Evolutionary conservation across 2,113 vertebrate species (phyloP).

Genomic region (Periophthalmodon schlosseri): DNA sequence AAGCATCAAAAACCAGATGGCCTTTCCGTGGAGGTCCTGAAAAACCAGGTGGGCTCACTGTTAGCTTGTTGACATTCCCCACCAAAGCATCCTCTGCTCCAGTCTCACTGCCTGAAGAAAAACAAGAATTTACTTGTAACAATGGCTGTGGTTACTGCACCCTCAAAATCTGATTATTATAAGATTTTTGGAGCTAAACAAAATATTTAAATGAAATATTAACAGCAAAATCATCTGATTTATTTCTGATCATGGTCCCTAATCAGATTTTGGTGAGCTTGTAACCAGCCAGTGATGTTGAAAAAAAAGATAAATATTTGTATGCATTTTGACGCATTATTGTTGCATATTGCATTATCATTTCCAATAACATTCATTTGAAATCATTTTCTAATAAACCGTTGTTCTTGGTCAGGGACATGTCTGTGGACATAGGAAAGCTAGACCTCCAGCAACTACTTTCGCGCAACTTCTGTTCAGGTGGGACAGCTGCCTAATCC

Average conservation of each 20-base stretch:
- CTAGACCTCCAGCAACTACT: background rate
- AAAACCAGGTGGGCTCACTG: constrained; percentile 84
- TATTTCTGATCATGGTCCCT: too few species aligned
- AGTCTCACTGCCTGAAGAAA: constrained; percentile 79
- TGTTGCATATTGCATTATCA: background rate
- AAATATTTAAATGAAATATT: too few species aligned
- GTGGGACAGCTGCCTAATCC: constrained; percentile 1
- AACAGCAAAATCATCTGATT: too few species aligned
- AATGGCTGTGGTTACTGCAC: too few species aligned
- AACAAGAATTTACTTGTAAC: background rate
- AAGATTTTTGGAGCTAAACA: too few species aligned
- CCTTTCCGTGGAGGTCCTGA: constrained; percentile 85
- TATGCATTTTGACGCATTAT: too few species aligned
- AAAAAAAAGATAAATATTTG: too few species aligned
- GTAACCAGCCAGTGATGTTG: too few species aligned
- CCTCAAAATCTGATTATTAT: too few species aligned
- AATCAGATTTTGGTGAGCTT: too few species aligned
- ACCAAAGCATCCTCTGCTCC: constrained; percentile 89
- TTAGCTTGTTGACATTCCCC: constrained; percentile 91
- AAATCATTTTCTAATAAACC: background rate
- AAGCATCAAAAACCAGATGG: constrained; percentile 95
- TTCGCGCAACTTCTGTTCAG: background rate
- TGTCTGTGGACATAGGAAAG: background rate
- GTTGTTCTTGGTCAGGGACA: background rate
- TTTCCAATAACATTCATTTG: background rate